Percentiles rank a stretch among this genome's conserved stretches.
Evolutionary conservation across 2,113 vertebrate genomes (phyloP).

Genomic region (Cervus canadensis): DNA sequence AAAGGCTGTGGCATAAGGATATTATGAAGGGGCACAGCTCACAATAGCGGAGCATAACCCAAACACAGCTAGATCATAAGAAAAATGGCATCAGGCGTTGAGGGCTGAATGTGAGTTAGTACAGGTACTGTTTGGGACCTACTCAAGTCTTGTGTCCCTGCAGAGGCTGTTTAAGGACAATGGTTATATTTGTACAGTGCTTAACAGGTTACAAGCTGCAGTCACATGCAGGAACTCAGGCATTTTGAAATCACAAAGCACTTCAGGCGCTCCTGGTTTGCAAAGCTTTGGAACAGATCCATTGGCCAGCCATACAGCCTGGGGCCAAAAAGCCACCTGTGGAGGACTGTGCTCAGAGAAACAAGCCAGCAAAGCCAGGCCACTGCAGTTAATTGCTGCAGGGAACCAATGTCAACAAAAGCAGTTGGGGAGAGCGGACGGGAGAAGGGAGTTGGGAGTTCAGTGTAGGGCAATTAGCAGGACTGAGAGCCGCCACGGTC

Average conservation of each 20-base stretch:
- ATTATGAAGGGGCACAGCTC: background rate
- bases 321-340: background rate
- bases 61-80: background rate
- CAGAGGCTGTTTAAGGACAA: background rate
- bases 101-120: background rate
- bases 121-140: background rate
- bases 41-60: background rate
- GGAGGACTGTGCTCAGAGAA: background rate
- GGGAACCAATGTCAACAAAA: constrained; percentile 23
- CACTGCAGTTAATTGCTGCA: background rate
- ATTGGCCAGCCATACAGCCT: background rate
- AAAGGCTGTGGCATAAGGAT: background rate
- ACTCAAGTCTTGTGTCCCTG: background rate
- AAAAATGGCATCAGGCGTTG: background rate
- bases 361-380: background rate
- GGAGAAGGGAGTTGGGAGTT: background rate
- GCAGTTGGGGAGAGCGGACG: background rate
- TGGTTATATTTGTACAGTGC: background rate
- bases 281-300: background rate
- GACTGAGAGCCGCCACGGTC: background rate
- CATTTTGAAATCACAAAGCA: background rate
- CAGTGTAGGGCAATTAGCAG: background rate
- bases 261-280: background rate
- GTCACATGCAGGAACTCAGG: background rate
- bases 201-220: background rate